A percentile compares a stretch with the other conserved stretches of the same genome.
These are phyloP conservation scores for Alosa sapidissima DNA, from an alignment of 2,797 vertebrate species.

Conservation along the genomic window DNA sequence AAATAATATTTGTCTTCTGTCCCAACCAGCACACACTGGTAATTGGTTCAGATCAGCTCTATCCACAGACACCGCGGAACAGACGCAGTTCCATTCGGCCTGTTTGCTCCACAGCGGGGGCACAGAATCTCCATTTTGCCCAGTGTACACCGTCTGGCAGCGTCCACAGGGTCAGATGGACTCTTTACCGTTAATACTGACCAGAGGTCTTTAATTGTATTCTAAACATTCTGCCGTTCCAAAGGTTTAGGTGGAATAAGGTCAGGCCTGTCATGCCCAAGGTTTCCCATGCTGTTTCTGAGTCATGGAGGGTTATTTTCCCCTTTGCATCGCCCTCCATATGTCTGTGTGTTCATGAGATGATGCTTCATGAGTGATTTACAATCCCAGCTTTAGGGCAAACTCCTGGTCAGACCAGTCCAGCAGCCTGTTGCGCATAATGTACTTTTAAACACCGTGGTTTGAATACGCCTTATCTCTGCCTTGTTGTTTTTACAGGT, in stretches of 20 bases:
- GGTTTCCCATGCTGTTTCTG: background rate
- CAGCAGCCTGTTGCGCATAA: background rate
- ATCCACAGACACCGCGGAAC: background rate
- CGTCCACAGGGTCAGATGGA: background rate
- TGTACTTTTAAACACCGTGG: background rate
- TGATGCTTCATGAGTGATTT: background rate
- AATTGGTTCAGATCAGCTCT: constrained; percentile 18
- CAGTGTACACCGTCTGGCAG: background rate
- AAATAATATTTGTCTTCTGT: constrained; percentile 40
- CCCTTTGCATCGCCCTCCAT: background rate
- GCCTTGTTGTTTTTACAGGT: constrained; percentile 65
- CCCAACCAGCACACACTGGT: constrained; percentile 12
- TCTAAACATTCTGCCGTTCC: background rate
- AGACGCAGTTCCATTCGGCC: constrained; percentile 16
- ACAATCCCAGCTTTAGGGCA: background rate
- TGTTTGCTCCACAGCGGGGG: constrained; percentile 18
- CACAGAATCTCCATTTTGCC: background rate
- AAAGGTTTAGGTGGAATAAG: background rate
- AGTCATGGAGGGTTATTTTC: background rate
- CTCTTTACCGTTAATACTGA: constrained; percentile 11
- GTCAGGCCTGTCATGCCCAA: background rate
- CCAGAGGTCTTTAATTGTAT: background rate
- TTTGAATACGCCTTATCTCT: background rate
- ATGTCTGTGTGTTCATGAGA: background rate
- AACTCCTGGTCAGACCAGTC: background rate